phyloP scores from a whole-genome alignment of 2,113 vertebrate species.

The Tragelaphus imberbis region DNA sequence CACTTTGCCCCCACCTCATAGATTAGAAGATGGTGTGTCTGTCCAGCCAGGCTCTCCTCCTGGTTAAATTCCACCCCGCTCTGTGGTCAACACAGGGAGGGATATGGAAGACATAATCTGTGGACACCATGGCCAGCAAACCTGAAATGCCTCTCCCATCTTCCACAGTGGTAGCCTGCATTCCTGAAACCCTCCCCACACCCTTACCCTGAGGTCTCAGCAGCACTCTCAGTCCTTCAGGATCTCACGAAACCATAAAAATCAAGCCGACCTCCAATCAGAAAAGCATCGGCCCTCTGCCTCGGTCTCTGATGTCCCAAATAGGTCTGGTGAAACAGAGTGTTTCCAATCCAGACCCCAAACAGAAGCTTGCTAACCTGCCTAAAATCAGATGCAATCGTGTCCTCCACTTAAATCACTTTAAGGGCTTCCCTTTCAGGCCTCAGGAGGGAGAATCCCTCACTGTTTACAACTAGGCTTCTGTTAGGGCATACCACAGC shows the following conservation, averaged over 20 bases:
- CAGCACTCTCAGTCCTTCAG: no score
- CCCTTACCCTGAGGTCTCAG: background rate
- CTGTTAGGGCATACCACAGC: background rate
- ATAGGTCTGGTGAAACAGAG: background rate
- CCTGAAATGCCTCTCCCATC: background rate
- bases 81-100: background rate
- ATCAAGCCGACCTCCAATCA: background rate
- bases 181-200: background rate
- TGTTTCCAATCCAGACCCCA: background rate
- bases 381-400: background rate
- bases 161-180: background rate
- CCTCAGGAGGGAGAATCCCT: background rate
- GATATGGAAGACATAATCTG: background rate
- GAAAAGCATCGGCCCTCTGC: background rate
- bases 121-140: background rate
- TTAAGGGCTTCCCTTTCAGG: background rate
- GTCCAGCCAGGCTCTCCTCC: background rate
- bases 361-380: background rate
- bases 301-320: background rate
- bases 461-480: background rate
- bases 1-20: no score
- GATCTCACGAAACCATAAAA: background rate
- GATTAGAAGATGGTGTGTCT: background rate
- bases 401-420: background rate
- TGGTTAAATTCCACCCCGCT: background rate